A percentile compares a stretch with the other conserved stretches of the same genome.
These are phyloP conservation scores for Apocheima hispidaria DNA, from an alignment of 2,888 invertebrate species.

Conservation along the genomic window DNA sequence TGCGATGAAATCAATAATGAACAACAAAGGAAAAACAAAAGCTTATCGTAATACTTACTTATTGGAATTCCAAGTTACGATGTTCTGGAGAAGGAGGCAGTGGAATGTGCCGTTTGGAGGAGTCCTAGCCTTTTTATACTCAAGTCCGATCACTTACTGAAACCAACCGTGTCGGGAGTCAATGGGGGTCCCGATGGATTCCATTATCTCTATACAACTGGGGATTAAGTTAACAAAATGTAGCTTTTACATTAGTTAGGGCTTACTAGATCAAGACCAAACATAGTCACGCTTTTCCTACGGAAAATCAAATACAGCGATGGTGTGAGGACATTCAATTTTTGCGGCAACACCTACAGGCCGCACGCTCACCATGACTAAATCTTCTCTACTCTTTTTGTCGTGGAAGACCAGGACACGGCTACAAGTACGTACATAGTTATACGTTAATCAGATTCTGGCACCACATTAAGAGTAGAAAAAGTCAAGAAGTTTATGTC, in stretches of 20 bases:
- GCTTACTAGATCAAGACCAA: too few relatives aligned
- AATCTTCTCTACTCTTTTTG: too few relatives aligned
- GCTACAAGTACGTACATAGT: too few relatives aligned
- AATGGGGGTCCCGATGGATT: slow-evolving; percentile 52
- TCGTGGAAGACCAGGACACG: too few relatives aligned
- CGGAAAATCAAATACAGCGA: too few relatives aligned
- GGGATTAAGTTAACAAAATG: slow-evolving; percentile 54
- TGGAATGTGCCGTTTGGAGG: slow-evolving; percentile 57
- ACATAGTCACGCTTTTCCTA: too few relatives aligned
- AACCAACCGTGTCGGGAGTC: slow-evolving; percentile 66
- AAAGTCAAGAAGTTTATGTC: too few relatives aligned
- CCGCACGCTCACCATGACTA: too few relatives aligned
- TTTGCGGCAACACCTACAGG: too few relatives aligned
- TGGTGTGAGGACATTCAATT: too few relatives aligned
- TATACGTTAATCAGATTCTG: too few relatives aligned
- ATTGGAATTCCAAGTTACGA: slow-evolving; percentile 43
- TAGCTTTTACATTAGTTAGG: neutral
- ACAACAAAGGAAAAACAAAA: slow-evolving; percentile 29
- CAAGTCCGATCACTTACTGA: slow-evolving; percentile 48
- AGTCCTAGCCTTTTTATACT: slow-evolving; percentile 64
- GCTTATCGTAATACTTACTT: slow-evolving; percentile 51
- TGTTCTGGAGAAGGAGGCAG: slow-evolving; percentile 44
- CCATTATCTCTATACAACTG: slow-evolving; percentile 62
- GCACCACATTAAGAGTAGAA: too few relatives aligned
- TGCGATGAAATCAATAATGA: slow-evolving; percentile 11